Base-by-base conservation (phyloP, 2,113 vertebrate species). In the Sisor rabdophorus region DNA sequence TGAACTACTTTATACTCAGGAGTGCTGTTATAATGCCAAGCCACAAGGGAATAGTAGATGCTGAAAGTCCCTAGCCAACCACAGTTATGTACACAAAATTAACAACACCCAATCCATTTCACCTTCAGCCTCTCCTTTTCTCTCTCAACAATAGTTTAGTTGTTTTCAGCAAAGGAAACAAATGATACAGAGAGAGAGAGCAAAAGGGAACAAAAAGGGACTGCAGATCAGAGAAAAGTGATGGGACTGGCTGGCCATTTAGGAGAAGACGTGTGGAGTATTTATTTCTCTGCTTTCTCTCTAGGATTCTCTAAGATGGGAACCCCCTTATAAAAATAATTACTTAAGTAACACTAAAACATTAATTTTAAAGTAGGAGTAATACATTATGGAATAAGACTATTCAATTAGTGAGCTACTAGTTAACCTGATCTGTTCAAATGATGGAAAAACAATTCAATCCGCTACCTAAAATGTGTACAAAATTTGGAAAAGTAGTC, bases 131-230 rank as follows among this genome's bases (percentile, higher is more conserved):
- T 22, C 61, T 7, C 32, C 44, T 67, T 67, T 63, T 69, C 79
- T 17, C 17, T 69, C n/a, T 9, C 70, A 52, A 52, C 47, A 52
- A 69, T 52, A 69, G 47, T 9, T n/a, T 7, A 28, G 15, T 52
- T 69, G 47, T 52, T 10, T 52, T 50, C 10, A 26, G 40, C 3
- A 40, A 40, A n/a, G 36, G 44, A 28, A 52, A 74, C 55, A 74
- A 80, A 79, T 64, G 55, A 24, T 58, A 55, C 28, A 68, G 55
- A 68, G 67, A 69, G 80, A 79, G 72, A 44, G 60, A 80, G 74
- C 32, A 36, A 44, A 10, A 44, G 40, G 8, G 40, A 44, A 10
- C 40, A 6, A 44, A 36, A 36, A 6, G 15, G 12, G 2, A 22
- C 22, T 13, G 71, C 71, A 83, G 67, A 54, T 15, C 48, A 22